phyloP scores from a whole-genome alignment of 2,888 invertebrate species.

The Gerosis bhagava region DNA sequence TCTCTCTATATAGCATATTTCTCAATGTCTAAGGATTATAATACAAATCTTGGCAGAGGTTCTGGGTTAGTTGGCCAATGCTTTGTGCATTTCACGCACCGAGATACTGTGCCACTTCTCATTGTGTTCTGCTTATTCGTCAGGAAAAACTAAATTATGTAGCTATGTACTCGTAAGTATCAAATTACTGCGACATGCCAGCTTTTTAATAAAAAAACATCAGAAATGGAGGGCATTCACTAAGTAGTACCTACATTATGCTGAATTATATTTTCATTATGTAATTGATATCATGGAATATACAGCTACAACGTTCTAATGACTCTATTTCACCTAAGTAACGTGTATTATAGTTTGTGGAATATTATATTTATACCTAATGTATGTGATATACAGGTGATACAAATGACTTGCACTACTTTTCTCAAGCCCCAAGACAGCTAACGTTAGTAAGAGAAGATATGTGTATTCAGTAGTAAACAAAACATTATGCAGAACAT shows the following conservation, averaged over 20 bases:
- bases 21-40: constrained; percentile 23
- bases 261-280: constrained; percentile 11
- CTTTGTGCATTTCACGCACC: constrained; percentile 21
- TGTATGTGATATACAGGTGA: constrained; percentile 17
- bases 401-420: constrained; percentile 20
- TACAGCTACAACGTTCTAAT: constrained; percentile 17
- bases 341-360: constrained; percentile 8
- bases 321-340: constrained; percentile 15
- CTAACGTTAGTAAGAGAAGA: constrained; percentile 17
- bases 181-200: constrained; percentile 26
- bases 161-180: constrained; percentile 16
- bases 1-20: constrained; percentile 8
- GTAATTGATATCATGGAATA: constrained; percentile 11
- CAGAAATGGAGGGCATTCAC: constrained; percentile 22
- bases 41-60: constrained; percentile 22
- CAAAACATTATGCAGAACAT: constrained; percentile 13
- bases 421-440: constrained; percentile 23
- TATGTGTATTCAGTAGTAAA: constrained; percentile 8
- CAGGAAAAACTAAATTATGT: constrained; percentile 21
- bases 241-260: constrained; percentile 19
- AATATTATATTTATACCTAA: no score
- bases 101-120: constrained; percentile 17
- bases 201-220: constrained; percentile 20
- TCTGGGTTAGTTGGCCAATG: constrained; percentile 17
- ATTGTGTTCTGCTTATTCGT: constrained; percentile 19